Base-by-base conservation (phyloP, 2,888 invertebrate species). In the Cataglyphis rosenhaueri region DNA sequence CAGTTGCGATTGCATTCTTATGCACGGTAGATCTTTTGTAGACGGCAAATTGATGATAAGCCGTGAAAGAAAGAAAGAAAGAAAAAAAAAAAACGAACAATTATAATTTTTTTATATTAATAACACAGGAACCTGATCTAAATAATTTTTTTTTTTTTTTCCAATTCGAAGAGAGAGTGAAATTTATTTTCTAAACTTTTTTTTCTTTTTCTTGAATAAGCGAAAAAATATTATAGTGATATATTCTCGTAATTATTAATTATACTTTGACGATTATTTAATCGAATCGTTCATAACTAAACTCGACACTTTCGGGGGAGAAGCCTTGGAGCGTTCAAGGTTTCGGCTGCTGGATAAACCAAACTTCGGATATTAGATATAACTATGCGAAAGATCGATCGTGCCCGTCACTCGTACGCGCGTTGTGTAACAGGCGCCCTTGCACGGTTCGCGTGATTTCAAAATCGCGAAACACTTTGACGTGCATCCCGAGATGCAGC, bases 371-470 rank as follows among this genome's bases (percentile, higher is more conserved):
- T 59, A 52, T 52, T 38, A 48, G 35, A 35, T 59, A 52, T 52
- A 82, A 82, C 82, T 82, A 59, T 83, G 66, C 70, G 44, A 59
- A 55, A 76, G 55, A 85, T 83, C 84, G 73, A 84, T 83, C 61
- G 21, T 44, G 55, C 38, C 29, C 75, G 52, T 35, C 64, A 29
- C 41, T 61, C 52, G 48, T 64, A 64, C 62, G 44, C 75, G 65
- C 35, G 65, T 55, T 62, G 62, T 48, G 38, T 57, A 35, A 73
- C 81, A 55, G 64, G 44, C 68, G 84, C 52, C 59, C 79, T 84
- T 83, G 83, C 84, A 85, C 76, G 85, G 81, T 84, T 86, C 87
- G 88, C 85, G 83, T 88, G 82, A 85, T 88, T 87, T 88, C 84
- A 87, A 88, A 87, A 88, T 88, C 88, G 81, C 62, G 66, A n/a